Evolutionary conservation across 2,888 invertebrate genomes (phyloP).

Genomic region (Zootermopsis nevadensis): DNA sequence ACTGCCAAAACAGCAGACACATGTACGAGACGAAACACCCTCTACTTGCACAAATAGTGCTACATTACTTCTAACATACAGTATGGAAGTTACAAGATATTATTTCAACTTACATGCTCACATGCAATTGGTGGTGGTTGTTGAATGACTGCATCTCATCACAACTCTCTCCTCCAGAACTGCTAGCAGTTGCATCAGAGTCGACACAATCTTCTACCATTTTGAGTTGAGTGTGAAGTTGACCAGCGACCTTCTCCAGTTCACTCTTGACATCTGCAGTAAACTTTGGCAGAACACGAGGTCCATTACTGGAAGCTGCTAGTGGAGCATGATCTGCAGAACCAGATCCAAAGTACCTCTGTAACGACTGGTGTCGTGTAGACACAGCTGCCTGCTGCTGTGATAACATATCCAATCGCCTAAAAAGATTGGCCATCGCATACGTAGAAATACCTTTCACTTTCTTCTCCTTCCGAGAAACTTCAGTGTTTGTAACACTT

Average conservation of each 20-base stretch:
- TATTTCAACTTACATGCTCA: constrained; percentile 78
- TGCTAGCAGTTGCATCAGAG: constrained; percentile 93
- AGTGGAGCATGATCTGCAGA: constrained; percentile 59
- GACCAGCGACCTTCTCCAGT: constrained; percentile 73
- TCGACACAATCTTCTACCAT: constrained; percentile 83
- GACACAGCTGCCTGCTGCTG: constrained; percentile 62
- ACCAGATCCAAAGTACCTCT: constrained; percentile 68
- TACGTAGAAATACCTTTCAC: constrained; percentile 63
- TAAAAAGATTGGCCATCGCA: constrained; percentile 70
- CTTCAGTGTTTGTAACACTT: constrained; percentile 25
- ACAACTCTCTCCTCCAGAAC: constrained; percentile 94
- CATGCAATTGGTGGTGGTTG: constrained; percentile 77
- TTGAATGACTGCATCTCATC: constrained; percentile 87
- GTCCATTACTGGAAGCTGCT: constrained; percentile 31
- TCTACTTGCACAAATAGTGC: too few species aligned
- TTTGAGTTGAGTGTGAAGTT: constrained; percentile 77
- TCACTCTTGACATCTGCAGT: constrained; percentile 54
- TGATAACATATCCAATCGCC: constrained; percentile 66
- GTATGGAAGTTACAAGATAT: too few species aligned
- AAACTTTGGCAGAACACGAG: constrained; percentile 43
- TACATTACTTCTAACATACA: too few species aligned
- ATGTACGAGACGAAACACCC: too few species aligned
- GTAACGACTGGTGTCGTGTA: constrained; percentile 59
- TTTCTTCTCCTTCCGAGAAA: constrained; percentile 51
- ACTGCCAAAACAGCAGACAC: too few species aligned